phyloP scores from a whole-genome alignment of 2,113 vertebrate genomes.

The Corynorhinus townsendii region DNA sequence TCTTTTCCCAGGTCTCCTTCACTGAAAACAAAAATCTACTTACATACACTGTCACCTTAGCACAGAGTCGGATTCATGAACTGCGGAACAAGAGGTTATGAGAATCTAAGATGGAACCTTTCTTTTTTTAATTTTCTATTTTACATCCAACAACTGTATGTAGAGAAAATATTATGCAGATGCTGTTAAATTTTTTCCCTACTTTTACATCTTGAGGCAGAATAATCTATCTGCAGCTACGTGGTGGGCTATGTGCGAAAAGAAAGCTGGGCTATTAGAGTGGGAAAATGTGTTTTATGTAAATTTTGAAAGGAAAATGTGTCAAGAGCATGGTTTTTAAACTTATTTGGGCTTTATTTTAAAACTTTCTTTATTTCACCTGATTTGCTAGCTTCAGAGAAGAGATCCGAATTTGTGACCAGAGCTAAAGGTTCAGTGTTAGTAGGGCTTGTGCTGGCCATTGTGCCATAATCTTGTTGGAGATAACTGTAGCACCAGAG shows the following conservation, averaged over 20 bases:
- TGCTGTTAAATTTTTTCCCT: slow-evolving; percentile 75
- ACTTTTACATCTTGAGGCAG: slow-evolving; percentile 76
- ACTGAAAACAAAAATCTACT: slow-evolving; percentile 82
- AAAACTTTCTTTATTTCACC: slow-evolving; percentile 72
- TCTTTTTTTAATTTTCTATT: slow-evolving; percentile 69
- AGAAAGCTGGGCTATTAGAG: slow-evolving; percentile 64
- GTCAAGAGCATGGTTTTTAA: slow-evolving; percentile 72
- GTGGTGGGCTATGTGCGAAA: slow-evolving; percentile 66
- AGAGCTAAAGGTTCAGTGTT: slow-evolving; percentile 85
- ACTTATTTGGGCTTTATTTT: slow-evolving; percentile 74
- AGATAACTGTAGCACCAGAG: slow-evolving; percentile 83
- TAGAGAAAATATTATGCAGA: slow-evolving; percentile 81
- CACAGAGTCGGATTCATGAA: slow-evolving; percentile 84
- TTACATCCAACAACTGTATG: slow-evolving; percentile 79
- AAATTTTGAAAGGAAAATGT: slow-evolving; percentile 73
- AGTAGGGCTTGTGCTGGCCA: slow-evolving; percentile 85
- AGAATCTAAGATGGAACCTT: slow-evolving; percentile 81
- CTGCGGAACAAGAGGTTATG: slow-evolving; percentile 79
- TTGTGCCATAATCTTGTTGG: slow-evolving; percentile 83
- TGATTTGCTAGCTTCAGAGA: slow-evolving; percentile 79
- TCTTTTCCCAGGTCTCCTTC: slow-evolving; percentile 75
- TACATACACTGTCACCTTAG: slow-evolving; percentile 87
- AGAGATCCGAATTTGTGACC: slow-evolving; percentile 81
- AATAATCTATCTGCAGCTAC: slow-evolving; percentile 70
- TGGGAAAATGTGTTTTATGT: slow-evolving; percentile 77